Percentiles rank a stretch among this genome's conserved stretches.
Evolutionary conservation across 2,888 invertebrate species (phyloP).

Genomic region (Chrysolina oricalcia): DNA sequence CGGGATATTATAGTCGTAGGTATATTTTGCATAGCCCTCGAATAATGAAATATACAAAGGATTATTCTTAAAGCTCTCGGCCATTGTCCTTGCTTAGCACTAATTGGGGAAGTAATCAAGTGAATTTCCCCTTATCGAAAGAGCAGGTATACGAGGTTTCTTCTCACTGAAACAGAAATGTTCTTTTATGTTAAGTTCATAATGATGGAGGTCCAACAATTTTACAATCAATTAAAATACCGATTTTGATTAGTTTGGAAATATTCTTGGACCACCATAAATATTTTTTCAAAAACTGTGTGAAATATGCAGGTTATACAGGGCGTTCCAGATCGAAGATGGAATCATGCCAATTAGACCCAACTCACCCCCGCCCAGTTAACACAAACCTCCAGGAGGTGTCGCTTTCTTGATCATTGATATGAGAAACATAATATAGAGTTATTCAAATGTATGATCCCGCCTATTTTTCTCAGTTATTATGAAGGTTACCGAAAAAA

Average conservation of each 20-base stretch:
- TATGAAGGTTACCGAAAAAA: too few species aligned
- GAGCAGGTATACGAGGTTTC: constrained; percentile 50
- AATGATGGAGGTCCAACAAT: background rate
- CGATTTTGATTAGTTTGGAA: background rate
- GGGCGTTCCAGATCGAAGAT: too few species aligned
- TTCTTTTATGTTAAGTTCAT: background rate
- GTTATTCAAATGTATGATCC: too few species aligned
- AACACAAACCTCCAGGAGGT: too few species aligned
- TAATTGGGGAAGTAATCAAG: constrained; percentile 40
- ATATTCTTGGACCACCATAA: background rate
- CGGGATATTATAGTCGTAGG: constrained; percentile 67
- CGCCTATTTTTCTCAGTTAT: too few species aligned
- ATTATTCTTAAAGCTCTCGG: constrained; percentile 61
- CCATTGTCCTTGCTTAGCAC: constrained; percentile 51
- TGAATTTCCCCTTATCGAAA: constrained; percentile 52
- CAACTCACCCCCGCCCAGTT: too few species aligned
- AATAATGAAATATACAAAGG: constrained; percentile 46
- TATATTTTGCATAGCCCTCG: constrained; percentile 62
- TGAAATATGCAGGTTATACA: too few species aligned
- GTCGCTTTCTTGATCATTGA: too few species aligned
- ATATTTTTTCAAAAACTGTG: background rate
- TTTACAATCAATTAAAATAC: background rate
- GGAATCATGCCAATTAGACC: too few species aligned
- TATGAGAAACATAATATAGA: too few species aligned
- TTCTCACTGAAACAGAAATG: constrained; percentile 60